Percentiles rank a stretch among this genome's conserved stretches.
These are phyloP conservation scores for Trachymyrmex septentrionalis DNA, from an alignment of 1,140 invertebrate genomes.

Conservation along the genomic window DNA sequence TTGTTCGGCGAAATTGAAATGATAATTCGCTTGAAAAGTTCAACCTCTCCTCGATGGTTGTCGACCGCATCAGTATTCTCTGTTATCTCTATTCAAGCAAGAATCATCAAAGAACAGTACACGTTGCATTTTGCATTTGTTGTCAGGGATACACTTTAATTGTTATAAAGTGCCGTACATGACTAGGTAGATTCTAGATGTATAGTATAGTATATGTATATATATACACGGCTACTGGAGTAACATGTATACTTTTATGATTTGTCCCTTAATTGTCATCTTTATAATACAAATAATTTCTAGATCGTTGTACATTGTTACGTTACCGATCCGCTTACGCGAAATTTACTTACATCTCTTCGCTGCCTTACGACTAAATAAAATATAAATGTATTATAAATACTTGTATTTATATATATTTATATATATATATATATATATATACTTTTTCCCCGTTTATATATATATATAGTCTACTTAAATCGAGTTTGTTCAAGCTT, in stretches of 20 bases:
- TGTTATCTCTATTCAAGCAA: conserved; percentile 23
- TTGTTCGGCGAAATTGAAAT: conserved; percentile 29
- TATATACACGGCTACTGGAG: conserved; percentile 72
- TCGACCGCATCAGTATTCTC: background rate
- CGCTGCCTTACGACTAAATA: conserved; percentile 76
- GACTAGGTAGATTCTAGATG: conserved; percentile 75
- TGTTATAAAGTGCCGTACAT: conserved; percentile 70
- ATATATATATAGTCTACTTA: conserved; percentile 71
- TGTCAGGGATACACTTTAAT: conserved; percentile 67
- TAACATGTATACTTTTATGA: conserved; percentile 77
- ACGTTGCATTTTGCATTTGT: conserved; percentile 45
- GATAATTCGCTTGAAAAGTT: conserved; percentile 36
- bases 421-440: conserved; percentile 63
- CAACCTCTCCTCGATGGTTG: background rate
- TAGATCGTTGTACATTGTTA: conserved; percentile 85
- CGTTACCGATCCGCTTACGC: conserved; percentile 73
- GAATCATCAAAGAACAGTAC: conserved; percentile 54
- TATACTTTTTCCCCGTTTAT: conserved; percentile 51
- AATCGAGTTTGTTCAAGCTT: conserved; percentile 75
- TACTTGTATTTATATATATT: conserved; percentile 63
- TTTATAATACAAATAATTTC: conserved; percentile 82
- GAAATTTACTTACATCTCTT: conserved; percentile 79
- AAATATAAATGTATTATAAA: conserved; percentile 77
- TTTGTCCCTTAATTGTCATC: conserved; percentile 79
- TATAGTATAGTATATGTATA: conserved; percentile 38